Conservation (phyloP, 2,113 vertebrate genomes). For the Lycocorax pyrrhopterus region DNA sequence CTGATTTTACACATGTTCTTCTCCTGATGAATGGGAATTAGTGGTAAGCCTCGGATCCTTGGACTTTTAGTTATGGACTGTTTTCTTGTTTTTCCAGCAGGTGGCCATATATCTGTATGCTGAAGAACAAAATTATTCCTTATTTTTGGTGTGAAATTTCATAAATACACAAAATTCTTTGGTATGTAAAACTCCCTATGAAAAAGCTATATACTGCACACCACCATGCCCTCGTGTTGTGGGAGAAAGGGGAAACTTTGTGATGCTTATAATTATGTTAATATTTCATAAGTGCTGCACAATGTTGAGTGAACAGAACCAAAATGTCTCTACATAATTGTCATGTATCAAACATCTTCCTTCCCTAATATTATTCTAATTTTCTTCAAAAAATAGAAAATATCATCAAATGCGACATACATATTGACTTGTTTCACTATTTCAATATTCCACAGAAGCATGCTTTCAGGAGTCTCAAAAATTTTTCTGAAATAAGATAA, state of each 20-base stretch:
- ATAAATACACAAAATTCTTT: background rate
- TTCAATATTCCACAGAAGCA: background rate
- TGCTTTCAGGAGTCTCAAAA: background rate
- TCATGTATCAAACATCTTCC: background rate
- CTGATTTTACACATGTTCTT: slow-evolving; percentile 26
- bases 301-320: background rate
- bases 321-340: slow-evolving; percentile 11
- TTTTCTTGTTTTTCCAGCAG: slow-evolving; percentile 71
- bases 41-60: slow-evolving; percentile 71
- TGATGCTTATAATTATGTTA: background rate
- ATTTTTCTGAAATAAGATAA: background rate
- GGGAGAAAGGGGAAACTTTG: background rate
- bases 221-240: background rate
- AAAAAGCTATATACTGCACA: background rate
- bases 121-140: slow-evolving; percentile 57
- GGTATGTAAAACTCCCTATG: background rate
- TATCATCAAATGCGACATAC: background rate
- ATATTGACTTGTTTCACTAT: background rate
- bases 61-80: slow-evolving; percentile 76
- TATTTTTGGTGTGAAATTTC: background rate
- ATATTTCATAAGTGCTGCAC: background rate
- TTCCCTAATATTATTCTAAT: background rate
- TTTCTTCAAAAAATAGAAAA: background rate
- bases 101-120: slow-evolving; percentile 72
- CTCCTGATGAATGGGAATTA: slow-evolving; percentile 76